Base-by-base conservation (phyloP, 2,113 vertebrate genomes). In the Odobenus rosmarus region DNA sequence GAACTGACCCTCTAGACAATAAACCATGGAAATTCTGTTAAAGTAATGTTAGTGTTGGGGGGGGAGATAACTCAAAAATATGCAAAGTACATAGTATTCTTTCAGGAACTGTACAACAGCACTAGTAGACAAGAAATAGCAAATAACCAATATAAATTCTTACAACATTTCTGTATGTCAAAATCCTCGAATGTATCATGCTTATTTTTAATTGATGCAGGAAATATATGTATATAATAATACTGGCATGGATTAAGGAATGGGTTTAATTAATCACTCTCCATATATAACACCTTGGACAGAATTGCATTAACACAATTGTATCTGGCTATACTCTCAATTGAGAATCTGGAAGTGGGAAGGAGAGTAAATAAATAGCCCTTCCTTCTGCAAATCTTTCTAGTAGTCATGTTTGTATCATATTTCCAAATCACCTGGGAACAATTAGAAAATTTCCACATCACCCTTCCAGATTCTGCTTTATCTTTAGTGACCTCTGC, bases 101-200 rank as follows among this genome's bases (percentile, higher is more conserved):
- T 62, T 19, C 21, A 33, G 1, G 5, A 92, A 64, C 55, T 83
- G 36, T 95, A 81, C 88, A 84, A 42, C 12, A 93, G 21, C 31
- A 81, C 36, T 36, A 21, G 4, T 72, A 72, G n/a, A 72, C 7
- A 92, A 95, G 21, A 88, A 39, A 77, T 83, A 31, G 2, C n/a
- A 93, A 95, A 71, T 46, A 93, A 88, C 33, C 4, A 93, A 76
- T 95, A 39, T 49, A 94, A 81, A 4, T 28, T 49, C 24, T 85
- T 72, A 86, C 11, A 88, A 90, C 13, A 83, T 28, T 87, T 96
- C 92, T 76, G n/a, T 85, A 39, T 71, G 51, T 81, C 71, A 86
- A 85, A 93, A 55, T 77, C 71, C 11, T 77, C 26, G 11, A 76
- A 86, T 77, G 21, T 77, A n/a, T 72, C 31, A 39, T 82, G 28